A percentile compares a stretch with the other conserved stretches of the same genome.
These are phyloP conservation scores for Oncorhynchus keta DNA, from an alignment of 2,113 vertebrate genomes.

Conservation along the genomic window DNA sequence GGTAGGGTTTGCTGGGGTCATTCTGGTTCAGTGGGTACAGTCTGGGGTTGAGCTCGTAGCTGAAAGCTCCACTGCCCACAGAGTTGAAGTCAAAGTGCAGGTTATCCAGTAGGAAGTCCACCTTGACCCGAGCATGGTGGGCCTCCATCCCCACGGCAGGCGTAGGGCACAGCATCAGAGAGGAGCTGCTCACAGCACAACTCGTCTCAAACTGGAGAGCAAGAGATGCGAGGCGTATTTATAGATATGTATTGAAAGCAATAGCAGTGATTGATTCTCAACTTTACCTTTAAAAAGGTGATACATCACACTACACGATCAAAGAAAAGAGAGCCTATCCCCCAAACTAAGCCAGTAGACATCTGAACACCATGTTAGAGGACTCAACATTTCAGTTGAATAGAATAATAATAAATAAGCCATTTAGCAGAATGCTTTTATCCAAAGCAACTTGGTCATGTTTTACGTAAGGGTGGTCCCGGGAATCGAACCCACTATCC, in stretches of 20 bases:
- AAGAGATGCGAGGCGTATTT: not conserved
- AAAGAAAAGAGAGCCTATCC: not conserved
- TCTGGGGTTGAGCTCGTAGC: slow-evolving; percentile 85
- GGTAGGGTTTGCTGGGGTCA: slow-evolving; percentile 83
- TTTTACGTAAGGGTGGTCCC: too few relatives aligned
- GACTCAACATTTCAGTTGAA: too few relatives aligned
- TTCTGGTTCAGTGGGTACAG: slow-evolving; percentile 83
- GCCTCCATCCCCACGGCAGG: slow-evolving; percentile 81
- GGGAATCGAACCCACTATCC: too few relatives aligned
- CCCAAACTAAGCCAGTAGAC: too few relatives aligned
- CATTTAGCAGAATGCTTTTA: not conserved
- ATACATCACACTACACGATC: not conserved
- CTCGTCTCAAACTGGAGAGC: slow-evolving; percentile 79
- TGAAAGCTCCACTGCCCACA: slow-evolving; percentile 80
- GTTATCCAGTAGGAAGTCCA: slow-evolving; percentile 92
- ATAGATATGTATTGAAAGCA: not conserved
- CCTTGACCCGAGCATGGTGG: slow-evolving; percentile 68
- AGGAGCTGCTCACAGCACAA: slow-evolving; percentile 83
- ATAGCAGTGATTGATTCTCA: not conserved
- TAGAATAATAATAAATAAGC: not conserved
- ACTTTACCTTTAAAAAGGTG: not conserved
- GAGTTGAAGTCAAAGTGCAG: slow-evolving; percentile 87
- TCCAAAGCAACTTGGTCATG: too few relatives aligned
- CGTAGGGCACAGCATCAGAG: slow-evolving; percentile 84
- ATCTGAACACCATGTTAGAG: too few relatives aligned